A percentile compares a stretch with the other conserved stretches of the same genome.
Conservation (phyloP, 35 echinoderm and acorn worm genomes). For the Ophioderma brevispina region DNA sequence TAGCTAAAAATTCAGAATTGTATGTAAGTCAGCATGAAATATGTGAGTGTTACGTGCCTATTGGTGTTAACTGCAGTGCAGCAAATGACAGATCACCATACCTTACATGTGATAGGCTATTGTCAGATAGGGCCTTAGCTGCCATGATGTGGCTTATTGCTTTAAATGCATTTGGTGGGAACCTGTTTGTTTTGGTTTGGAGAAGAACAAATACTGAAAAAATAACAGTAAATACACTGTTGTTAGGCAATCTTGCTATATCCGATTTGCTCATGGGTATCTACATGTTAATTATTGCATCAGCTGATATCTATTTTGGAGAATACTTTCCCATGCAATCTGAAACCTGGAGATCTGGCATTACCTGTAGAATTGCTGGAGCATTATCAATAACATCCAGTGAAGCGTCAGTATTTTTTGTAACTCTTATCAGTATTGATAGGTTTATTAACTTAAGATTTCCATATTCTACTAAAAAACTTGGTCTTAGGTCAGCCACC, state of each 20-base stretch:
- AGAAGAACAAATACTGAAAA: neutral
- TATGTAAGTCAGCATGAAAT: neutral
- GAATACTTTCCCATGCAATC: neutral
- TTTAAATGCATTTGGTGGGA: neutral
- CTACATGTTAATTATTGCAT: constrained; percentile 50
- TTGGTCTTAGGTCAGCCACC: neutral
- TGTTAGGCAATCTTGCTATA: constrained; percentile 38
- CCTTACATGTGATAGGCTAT: neutral
- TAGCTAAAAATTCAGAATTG: neutral
- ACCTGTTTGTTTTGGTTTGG: neutral
- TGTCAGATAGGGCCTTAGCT: neutral
- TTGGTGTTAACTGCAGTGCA: neutral
- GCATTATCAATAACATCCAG: constrained; percentile 24
- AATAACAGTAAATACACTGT: neutral
- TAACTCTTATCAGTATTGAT: constrained; percentile 38
- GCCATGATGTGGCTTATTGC: neutral
- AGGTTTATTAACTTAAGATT: neutral
- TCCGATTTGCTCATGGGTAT: constrained; percentile 52
- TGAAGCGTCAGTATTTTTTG: constrained; percentile 36
- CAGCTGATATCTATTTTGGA: constrained; percentile 30
- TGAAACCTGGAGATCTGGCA: neutral
- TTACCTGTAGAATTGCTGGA: constrained; percentile 11
- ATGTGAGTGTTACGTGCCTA: neutral
- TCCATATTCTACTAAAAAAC: constrained; percentile 5
- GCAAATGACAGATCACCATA: neutral